phyloP scores from a whole-genome alignment of 2,113 vertebrate species.

The Festucalex cinctus region DNA sequence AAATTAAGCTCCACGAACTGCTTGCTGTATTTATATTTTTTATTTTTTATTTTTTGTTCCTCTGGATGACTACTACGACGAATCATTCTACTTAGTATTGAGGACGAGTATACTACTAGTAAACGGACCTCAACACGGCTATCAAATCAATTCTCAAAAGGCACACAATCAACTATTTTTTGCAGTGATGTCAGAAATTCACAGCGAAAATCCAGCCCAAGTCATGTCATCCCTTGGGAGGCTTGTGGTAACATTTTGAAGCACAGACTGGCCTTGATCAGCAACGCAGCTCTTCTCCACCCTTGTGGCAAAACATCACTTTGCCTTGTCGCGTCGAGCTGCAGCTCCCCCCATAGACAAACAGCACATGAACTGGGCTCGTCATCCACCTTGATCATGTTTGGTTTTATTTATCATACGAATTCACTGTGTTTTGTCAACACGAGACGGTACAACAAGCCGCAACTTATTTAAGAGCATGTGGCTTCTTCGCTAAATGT shows the following conservation, averaged over 20 bases:
- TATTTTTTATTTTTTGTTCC: too few species aligned
- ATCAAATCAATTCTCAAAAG: too few species aligned
- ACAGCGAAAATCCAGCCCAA: neutral
- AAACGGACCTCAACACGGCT: too few species aligned
- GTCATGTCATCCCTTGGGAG: neutral
- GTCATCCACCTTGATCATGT: neutral
- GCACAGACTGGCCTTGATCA: neutral
- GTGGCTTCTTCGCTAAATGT: neutral
- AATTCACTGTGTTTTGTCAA: conserved; percentile 33
- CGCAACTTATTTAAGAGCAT: neutral
- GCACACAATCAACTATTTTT: too few species aligned
- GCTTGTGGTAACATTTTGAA: neutral
- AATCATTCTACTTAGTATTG: too few species aligned
- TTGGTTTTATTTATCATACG: conserved; percentile 28
- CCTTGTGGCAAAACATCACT: conserved; percentile 48
- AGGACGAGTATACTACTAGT: too few species aligned
- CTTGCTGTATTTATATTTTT: too few species aligned
- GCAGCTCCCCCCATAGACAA: conserved; percentile 23
- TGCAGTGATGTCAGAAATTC: too few species aligned
- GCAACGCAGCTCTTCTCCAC: neutral
- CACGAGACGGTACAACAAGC: neutral
- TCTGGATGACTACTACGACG: too few species aligned
- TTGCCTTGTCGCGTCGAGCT: conserved; percentile 54
- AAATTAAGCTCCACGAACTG: too few species aligned
- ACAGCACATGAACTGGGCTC: conserved; percentile 25